Evolutionary conservation across 2,113 vertebrate genomes (phyloP).

Genomic region (Antechinus flavipes): DNA sequence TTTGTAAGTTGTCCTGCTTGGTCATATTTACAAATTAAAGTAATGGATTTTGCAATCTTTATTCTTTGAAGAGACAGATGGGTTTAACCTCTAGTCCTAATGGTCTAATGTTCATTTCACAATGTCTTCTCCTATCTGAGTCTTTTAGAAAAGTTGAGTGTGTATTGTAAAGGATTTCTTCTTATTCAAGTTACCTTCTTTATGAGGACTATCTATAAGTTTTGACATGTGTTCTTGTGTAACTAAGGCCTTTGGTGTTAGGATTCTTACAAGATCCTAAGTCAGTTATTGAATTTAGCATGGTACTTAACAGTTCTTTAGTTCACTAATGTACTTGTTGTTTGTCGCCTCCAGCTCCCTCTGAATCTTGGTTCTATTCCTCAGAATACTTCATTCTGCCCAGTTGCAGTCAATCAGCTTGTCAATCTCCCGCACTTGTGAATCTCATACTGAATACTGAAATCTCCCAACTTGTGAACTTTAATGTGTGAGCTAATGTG

Average conservation of each 20-base stretch:
- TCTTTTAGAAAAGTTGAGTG: neutral
- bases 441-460: too few species aligned
- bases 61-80: neutral
- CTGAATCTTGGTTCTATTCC: too few species aligned
- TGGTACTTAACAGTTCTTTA: too few species aligned
- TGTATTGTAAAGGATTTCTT: neutral
- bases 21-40: neutral
- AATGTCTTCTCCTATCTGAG: neutral
- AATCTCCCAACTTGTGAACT: too few species aligned
- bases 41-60: neutral
- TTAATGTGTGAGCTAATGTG: too few species aligned
- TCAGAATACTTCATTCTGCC: too few species aligned
- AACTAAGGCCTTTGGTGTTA: neutral
- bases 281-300: too few species aligned
- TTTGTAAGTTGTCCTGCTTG: neutral
- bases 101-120: neutral
- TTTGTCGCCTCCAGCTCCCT: too few species aligned
- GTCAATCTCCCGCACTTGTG: too few species aligned
- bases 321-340: too few species aligned
- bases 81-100: neutral
- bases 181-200: neutral
- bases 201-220: neutral
- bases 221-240: neutral
- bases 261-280: too few species aligned
- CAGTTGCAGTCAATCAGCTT: too few species aligned